Conservation (phyloP, 2,888 invertebrate species). For the Hydroisotoma schaefferi region DNA sequence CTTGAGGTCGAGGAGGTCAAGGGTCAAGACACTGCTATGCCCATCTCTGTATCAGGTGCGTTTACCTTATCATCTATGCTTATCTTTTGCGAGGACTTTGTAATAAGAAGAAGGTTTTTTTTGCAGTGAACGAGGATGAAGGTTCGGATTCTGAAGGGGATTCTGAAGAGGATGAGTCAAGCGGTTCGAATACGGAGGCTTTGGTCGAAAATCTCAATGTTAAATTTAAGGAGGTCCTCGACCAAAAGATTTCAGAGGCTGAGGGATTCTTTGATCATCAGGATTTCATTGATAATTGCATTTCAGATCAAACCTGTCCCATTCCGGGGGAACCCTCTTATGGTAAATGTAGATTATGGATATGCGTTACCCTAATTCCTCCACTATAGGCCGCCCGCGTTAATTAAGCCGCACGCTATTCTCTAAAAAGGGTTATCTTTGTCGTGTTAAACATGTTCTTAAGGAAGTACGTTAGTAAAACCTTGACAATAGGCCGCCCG, state of each 20-base stretch:
- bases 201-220: slow-evolving; percentile 30
- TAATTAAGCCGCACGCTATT: too few species aligned
- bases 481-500: too few species aligned
- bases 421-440: too few species aligned
- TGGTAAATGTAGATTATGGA: too few species aligned
- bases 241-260: slow-evolving; percentile 27
- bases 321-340: too few species aligned
- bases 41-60: neutral
- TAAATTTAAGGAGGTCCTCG: slow-evolving; percentile 24
- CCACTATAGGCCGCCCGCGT: too few species aligned
- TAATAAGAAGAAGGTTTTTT: neutral
- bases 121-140: neutral
- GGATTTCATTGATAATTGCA: too few species aligned
- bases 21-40: neutral
- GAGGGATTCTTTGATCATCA: slow-evolving; percentile 32
- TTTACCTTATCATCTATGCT: neutral
- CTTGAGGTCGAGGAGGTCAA: neutral
- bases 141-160: neutral
- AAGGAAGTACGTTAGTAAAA: too few species aligned
- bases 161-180: slow-evolving; percentile 4
- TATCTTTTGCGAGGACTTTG: neutral
- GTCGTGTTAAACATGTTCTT: too few species aligned
- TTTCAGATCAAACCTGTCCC: too few species aligned
- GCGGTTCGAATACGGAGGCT: slow-evolving; percentile 28
- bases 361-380: too few species aligned